phyloP scores from a whole-genome alignment of 2,888 invertebrate species.

The Brachyopa scutellaris region DNA sequence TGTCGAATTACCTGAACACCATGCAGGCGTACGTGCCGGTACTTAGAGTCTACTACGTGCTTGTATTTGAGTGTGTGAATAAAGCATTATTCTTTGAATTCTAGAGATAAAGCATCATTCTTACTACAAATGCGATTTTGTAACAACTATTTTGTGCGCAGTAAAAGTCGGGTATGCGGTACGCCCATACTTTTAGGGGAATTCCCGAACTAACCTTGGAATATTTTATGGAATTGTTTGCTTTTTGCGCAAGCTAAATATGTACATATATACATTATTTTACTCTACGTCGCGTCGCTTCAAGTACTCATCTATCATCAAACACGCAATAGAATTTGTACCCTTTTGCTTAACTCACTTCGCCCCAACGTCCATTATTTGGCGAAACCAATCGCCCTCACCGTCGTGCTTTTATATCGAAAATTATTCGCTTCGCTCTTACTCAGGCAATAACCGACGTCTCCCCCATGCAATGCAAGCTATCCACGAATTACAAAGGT shows the following conservation, averaged over 20 bases:
- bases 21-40: slow-evolving; percentile 72
- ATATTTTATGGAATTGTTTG: too few species aligned
- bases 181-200: too few species aligned
- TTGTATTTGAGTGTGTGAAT: slow-evolving; percentile 2
- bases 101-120: not conserved
- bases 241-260: too few species aligned
- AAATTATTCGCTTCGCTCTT: too few species aligned
- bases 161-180: too few species aligned
- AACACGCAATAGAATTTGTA: not conserved
- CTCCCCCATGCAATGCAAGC: slow-evolving; percentile 15
- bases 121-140: not conserved
- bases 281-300: too few species aligned
- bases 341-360: not conserved
- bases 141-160: too few species aligned
- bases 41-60: slow-evolving; percentile 3
- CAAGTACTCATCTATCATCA: not conserved
- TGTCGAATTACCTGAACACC: slow-evolving; percentile 71
- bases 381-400: not conserved
- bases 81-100: too few species aligned
- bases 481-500: slow-evolving; percentile 49
- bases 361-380: not conserved
- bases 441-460: too few species aligned
- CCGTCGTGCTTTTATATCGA: not conserved
- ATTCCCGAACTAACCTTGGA: too few species aligned
- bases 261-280: too few species aligned